Base-by-base conservation (phyloP, 2,888 invertebrate genomes). In the Encarsia formosa region DNA sequence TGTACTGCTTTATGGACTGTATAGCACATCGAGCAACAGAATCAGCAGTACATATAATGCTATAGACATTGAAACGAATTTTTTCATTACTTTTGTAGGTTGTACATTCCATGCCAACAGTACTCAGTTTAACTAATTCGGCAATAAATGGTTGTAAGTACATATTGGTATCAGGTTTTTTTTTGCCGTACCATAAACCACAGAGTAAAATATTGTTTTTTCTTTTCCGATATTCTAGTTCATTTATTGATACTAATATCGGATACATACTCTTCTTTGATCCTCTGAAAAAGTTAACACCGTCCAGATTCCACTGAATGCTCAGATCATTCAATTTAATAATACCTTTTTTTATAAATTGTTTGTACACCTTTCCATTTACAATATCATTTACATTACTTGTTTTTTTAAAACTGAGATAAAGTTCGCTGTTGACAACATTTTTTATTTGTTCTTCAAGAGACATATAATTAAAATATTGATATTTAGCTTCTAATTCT, bases 1-100 rank as follows among this genome's bases (percentile, higher is more conserved):
- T 56, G 29, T 37, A 58, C 24, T 54, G 47, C 3, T 39, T 31
- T 5, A 39, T 9, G 13, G 39, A 40, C 16, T 47, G 47, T 1
- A 47, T 6, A 2, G n/a, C 3, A 6, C 31, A 23, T 29, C 47
- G 16, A 2, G 47, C 47, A 5, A 47, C 39, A 1, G 39, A 40
- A 32, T 47, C 47, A 1, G 40, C 47, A 1, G 32, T 16, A 3
- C 16, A 31, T n/a, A 47, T 9, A 18, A 47, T 5, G 2, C 52
- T 20, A 37, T 52, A 15, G 39, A 42, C 32, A 42, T 40, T 55
- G 32, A 49, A 9, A 43, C 29, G 16, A 23, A 31, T 41, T 46
- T 46, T 35, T 47, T 35, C 3, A 44, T 51, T 13, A 39, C 23
- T 4, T 5, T 18, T 1, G n/a, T 15, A 22, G 3, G 40, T 15